Percentiles rank a stretch among this genome's conserved stretches.
Conservation (phyloP, 1,140 invertebrate species). For the Bactericera cockerelli region DNA sequence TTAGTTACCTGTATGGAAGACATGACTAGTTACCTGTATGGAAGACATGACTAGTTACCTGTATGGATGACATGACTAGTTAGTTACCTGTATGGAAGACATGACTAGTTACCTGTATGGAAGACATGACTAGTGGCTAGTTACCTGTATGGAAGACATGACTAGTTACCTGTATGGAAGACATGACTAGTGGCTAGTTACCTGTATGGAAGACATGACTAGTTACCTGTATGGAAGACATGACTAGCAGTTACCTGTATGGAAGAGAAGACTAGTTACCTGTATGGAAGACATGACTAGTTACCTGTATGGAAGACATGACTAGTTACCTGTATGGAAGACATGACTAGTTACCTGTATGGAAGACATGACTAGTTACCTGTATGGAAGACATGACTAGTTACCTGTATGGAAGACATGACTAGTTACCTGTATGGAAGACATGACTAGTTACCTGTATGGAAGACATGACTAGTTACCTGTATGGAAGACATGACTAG, state of each 20-base stretch:
- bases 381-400: not conserved
- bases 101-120: no score
- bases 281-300: not conserved
- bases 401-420: not conserved
- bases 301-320: not conserved
- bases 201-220: not conserved
- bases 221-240: no score
- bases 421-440: not conserved
- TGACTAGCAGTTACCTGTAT: not conserved
- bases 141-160: no score
- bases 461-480: not conserved
- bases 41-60: not conserved
- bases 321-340: not conserved
- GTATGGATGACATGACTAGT: not conserved
- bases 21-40: not conserved
- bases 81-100: no score
- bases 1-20: no score
- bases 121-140: no score
- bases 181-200: no score
- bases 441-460: not conserved
- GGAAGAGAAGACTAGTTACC: not conserved
- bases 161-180: no score
- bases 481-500: not conserved
- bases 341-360: not conserved
- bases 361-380: not conserved